These are phyloP conservation scores for Penelope pileata DNA, from an alignment of 2,113 vertebrate genomes.

Conservation along the genomic window DNA sequence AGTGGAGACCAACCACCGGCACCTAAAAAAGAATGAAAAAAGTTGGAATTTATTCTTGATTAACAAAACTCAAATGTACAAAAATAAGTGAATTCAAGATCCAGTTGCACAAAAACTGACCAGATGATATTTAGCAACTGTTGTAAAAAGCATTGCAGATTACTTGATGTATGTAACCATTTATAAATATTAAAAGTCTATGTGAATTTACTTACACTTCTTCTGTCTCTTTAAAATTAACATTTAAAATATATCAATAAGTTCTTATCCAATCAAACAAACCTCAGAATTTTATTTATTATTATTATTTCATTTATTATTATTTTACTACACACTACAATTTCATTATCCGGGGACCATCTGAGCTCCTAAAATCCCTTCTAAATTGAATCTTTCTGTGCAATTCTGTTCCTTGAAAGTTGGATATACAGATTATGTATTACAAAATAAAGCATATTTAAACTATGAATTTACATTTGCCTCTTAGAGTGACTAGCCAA, in stretches of 20 bases:
- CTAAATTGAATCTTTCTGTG: background rate
- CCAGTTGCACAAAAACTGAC: background rate
- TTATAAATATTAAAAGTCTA: background rate
- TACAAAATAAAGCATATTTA: background rate
- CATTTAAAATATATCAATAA: background rate
- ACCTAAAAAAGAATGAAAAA: constrained; percentile 76
- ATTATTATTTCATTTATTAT: background rate
- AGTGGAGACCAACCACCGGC: constrained; percentile 95
- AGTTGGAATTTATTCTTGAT: background rate
- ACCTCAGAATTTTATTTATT: background rate
- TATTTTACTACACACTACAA: background rate
- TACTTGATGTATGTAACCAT: background rate
- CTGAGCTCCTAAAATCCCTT: background rate
- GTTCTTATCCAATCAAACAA: background rate
- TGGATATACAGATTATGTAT: background rate
- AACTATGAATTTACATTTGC: background rate
- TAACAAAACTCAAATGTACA: background rate
- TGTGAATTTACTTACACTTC: background rate
- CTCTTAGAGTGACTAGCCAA: accelerated
- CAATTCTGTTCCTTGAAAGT: background rate
- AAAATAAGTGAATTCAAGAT: background rate
- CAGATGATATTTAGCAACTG: background rate
- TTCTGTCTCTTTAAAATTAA: background rate
- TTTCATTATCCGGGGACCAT: background rate
- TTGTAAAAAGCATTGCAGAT: background rate